These are phyloP conservation scores for Tillus elongatus DNA, from an alignment of 2,888 invertebrate species.

Conservation along the genomic window DNA sequence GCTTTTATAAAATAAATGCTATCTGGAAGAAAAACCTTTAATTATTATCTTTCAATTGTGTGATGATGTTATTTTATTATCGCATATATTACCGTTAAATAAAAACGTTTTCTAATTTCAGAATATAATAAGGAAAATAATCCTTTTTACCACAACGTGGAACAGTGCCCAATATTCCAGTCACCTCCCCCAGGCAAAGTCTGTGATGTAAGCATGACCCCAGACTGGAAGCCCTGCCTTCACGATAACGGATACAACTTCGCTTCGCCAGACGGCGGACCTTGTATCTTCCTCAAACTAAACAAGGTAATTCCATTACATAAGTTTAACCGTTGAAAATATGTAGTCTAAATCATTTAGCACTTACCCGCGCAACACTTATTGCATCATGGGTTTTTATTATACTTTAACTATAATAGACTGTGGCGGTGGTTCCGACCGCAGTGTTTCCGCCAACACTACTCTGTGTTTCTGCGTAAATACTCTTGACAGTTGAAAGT, in stretches of 20 bases:
- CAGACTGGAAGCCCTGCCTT: slow-evolving; percentile 67
- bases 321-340: not conserved
- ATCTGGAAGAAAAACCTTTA: too few relatives aligned
- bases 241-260: slow-evolving; percentile 76
- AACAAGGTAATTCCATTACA: slow-evolving; percentile 83
- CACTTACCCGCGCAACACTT: too few relatives aligned
- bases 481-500: too few relatives aligned
- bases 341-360: not conserved
- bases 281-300: slow-evolving; percentile 93
- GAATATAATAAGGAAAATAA: slow-evolving; percentile 43
- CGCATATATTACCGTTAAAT: not conserved
- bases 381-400: too few relatives aligned
- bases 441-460: too few relatives aligned
- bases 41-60: slow-evolving; percentile 4
- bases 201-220: slow-evolving; percentile 65
- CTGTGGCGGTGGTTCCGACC: too few relatives aligned
- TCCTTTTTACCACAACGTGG: slow-evolving; percentile 38
- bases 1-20: too few relatives aligned
- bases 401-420: too few relatives aligned
- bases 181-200: slow-evolving; percentile 56
- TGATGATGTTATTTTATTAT: slow-evolving; percentile 4
- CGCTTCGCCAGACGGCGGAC: slow-evolving; percentile 60
- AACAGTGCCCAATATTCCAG: slow-evolving; percentile 50
- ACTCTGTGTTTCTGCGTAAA: too few relatives aligned
- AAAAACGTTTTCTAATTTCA: slow-evolving; percentile 15